Evolutionary conservation across 2,113 vertebrate genomes (phyloP).

Genomic region (Engystomops pustulosus): DNA sequence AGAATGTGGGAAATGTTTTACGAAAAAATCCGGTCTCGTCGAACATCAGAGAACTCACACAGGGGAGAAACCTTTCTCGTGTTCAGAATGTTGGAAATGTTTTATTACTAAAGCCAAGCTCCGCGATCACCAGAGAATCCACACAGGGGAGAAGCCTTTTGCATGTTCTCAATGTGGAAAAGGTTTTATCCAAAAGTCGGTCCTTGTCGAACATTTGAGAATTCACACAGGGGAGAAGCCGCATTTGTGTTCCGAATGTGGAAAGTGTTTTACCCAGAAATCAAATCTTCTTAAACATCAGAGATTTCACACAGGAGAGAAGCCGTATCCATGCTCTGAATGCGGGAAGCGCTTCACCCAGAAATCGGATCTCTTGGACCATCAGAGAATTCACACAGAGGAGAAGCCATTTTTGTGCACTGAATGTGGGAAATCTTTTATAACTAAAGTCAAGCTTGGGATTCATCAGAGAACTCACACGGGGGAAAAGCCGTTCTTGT

Average conservation of each 20-base stretch:
- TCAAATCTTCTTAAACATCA: slow-evolving; percentile 7
- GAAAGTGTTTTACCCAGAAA: slow-evolving; percentile 8
- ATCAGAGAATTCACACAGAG: too few relatives aligned
- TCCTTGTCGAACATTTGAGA: background rate
- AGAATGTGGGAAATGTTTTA: background rate
- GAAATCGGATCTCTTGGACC: too few relatives aligned
- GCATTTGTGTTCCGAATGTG: background rate
- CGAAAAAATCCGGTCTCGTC: background rate
- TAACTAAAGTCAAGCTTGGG: too few relatives aligned
- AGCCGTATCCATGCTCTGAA: background rate
- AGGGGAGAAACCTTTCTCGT: background rate
- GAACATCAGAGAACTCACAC: background rate
- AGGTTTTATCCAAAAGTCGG: background rate
- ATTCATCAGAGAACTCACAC: too few relatives aligned
- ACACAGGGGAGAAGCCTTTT: slow-evolving; percentile 5
- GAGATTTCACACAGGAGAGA: slow-evolving; percentile 3
- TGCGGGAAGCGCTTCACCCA: background rate
- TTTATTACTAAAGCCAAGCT: too few relatives aligned
- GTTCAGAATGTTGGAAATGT: slow-evolving; percentile 1
- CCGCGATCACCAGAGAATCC: background rate
- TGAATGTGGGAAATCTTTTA: too few relatives aligned
- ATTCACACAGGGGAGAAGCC: background rate
- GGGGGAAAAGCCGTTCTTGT: too few relatives aligned
- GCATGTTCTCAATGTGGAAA: background rate
- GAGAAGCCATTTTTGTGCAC: too few relatives aligned